Conservation (phyloP, 2,797 vertebrate species). For the Acrossocheilus fasciatus region DNA sequence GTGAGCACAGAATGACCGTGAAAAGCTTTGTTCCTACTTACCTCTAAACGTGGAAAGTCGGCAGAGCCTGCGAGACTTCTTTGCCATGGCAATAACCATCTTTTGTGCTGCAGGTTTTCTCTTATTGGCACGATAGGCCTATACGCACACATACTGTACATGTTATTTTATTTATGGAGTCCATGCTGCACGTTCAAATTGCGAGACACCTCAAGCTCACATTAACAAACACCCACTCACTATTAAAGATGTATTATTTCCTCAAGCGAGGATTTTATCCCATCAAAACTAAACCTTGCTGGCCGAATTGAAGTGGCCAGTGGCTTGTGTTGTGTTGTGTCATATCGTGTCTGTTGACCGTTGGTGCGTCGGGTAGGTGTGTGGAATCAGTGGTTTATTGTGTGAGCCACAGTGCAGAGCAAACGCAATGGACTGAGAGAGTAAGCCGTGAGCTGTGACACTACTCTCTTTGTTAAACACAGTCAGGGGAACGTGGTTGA, state of each 20-base stretch:
- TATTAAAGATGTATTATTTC: conserved; percentile 52
- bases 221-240: conserved; percentile 27
- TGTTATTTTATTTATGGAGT: conserved; percentile 58
- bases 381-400: conserved; percentile 37
- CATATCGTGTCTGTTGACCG: background rate
- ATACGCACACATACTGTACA: too few relatives aligned
- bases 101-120: conserved; percentile 24
- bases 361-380: background rate
- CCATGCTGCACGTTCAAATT: conserved; percentile 6
- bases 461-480: conserved; percentile 39
- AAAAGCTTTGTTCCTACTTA: conserved; percentile 32
- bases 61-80: conserved; percentile 3
- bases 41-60: background rate
- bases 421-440: conserved; percentile 36
- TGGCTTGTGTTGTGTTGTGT: background rate
- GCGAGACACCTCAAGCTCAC: conserved; percentile 8
- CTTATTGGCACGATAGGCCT: conserved; percentile 25
- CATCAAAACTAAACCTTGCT: conserved; percentile 25
- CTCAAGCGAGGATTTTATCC: conserved; percentile 31
- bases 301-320: conserved; percentile 33
- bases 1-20: conserved; percentile 6
- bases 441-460: conserved; percentile 38
- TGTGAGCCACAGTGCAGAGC: conserved; percentile 32
- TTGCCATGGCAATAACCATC: conserved; percentile 14
- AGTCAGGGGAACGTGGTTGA: conserved; percentile 41